Base-by-base conservation (phyloP, 1,140 invertebrate species). In the Glossosoma conforme region DNA sequence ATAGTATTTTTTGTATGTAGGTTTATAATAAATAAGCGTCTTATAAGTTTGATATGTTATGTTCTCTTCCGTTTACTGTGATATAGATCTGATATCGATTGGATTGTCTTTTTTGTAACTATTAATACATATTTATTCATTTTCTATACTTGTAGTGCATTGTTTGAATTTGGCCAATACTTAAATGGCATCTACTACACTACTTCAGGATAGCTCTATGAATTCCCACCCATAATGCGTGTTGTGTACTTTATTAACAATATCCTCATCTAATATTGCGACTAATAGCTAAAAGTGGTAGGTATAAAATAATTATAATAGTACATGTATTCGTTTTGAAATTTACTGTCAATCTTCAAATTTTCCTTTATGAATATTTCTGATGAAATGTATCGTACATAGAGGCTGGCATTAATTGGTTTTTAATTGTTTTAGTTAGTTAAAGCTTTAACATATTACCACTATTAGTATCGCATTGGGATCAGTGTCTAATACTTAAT, bases 31-130 rank as follows among this genome's bases (percentile, higher is more conserved):
- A 8, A 6, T 49, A 51, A 51, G 48, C 28, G 51, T 51, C 44
- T 18, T 45, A 21, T 55, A 45, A 45, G 41, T 55, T 56, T n/a
- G 32, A 45, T 36, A 44, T 44, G 24, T 52, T 38, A 38, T 38
- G 28, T 57, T 53, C 45, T 53, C 55, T 57, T 57, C 50, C 45
- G 48, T 57, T 57, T 53, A 45, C 55, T 57, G 55, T 57, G 55
- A 57, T 57, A 57, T 49, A 57, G 43, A 56, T 56, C 49, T 56
- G 43, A 53, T 49, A 44, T 52, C 50, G 45, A 57, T 52, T 15
- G 14, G 24, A 52, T 52, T 45, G 49, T 50, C 52, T 42, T 42
- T 56, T 49, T 44, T 49, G 25, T 44, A 33, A 44, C 45, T 22
- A 45, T 25, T 8, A 30, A 45, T 38, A 25, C 32, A 48, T 47